phyloP scores from a whole-genome alignment of 92 coral and sea anemone species.

The Epizoanthus stellaris region DNA sequence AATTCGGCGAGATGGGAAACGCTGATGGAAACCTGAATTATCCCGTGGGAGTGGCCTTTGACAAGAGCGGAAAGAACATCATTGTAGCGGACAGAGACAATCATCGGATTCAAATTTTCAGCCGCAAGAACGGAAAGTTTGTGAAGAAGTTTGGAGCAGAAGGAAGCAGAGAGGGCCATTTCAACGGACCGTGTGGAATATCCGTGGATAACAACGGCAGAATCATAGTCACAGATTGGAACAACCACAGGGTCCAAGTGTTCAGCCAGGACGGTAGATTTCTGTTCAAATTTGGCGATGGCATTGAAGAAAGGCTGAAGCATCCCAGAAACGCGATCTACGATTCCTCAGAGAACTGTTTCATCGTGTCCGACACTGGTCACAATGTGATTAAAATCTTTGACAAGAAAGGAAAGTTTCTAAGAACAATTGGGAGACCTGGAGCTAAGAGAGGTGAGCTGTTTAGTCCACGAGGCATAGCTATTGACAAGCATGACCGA shows the following conservation, averaged over 20 bases:
- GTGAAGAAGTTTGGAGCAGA: constrained; percentile 75
- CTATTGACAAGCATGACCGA: constrained; percentile 68
- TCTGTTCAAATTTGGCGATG: constrained; percentile 77
- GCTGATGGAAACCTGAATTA: constrained; percentile 79
- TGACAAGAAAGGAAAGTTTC: constrained; percentile 79
- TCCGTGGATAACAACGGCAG: constrained; percentile 75
- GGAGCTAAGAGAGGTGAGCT: constrained; percentile 83
- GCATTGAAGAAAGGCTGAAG: constrained; percentile 64
- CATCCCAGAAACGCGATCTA: constrained; percentile 88
- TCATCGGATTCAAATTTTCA: constrained; percentile 75
- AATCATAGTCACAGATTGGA: constrained; percentile 85
- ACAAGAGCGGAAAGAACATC: constrained; percentile 73
- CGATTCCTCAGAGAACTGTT: constrained; percentile 59
- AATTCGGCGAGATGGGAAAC: constrained; percentile 68
- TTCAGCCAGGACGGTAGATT: constrained; percentile 75
- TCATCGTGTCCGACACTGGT: constrained; percentile 89
- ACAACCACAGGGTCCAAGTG: constrained; percentile 87
- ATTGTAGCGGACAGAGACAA: constrained; percentile 89
- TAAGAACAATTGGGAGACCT: constrained; percentile 74
- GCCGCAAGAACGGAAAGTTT: constrained; percentile 79
- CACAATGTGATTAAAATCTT: constrained; percentile 80
- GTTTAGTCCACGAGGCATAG: constrained; percentile 84
- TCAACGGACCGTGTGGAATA: constrained; percentile 79
- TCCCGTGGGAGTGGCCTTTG: constrained; percentile 88
- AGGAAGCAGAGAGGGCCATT: constrained; percentile 80